Conservation (phyloP, 2,888 invertebrate species). For the Sesamia inferens region DNA sequence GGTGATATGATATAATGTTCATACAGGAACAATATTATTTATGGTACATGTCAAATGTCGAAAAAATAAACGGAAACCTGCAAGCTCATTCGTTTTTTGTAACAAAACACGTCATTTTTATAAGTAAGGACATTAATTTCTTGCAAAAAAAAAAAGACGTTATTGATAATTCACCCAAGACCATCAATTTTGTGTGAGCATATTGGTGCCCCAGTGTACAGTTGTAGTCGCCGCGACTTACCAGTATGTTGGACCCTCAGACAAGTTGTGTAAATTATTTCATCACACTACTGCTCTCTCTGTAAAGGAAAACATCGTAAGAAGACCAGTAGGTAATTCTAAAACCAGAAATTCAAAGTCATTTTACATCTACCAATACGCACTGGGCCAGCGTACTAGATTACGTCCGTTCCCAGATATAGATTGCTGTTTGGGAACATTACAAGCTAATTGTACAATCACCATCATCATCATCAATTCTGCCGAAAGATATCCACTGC, state of each 20-base stretch:
- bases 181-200: neutral
- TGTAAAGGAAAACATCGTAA: neutral
- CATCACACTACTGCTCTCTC: neutral
- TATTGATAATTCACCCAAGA: neutral
- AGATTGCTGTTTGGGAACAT: neutral
- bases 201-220: neutral
- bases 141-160: neutral
- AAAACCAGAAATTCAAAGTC: neutral
- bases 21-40: neutral
- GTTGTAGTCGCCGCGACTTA: neutral
- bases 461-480: too few species aligned
- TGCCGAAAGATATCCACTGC: too few species aligned
- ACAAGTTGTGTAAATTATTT: neutral
- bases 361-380: neutral
- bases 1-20: neutral
- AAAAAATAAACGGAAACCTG: neutral
- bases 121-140: neutral
- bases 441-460: too few species aligned
- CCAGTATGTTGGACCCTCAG: neutral
- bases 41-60: neutral
- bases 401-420: neutral
- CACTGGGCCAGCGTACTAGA: neutral
- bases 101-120: neutral
- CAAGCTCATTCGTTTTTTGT: constrained; percentile 6
- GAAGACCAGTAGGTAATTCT: neutral